These are phyloP conservation scores for Euphydryas editha DNA, from an alignment of 2,888 invertebrate genomes.

Conservation along the genomic window DNA sequence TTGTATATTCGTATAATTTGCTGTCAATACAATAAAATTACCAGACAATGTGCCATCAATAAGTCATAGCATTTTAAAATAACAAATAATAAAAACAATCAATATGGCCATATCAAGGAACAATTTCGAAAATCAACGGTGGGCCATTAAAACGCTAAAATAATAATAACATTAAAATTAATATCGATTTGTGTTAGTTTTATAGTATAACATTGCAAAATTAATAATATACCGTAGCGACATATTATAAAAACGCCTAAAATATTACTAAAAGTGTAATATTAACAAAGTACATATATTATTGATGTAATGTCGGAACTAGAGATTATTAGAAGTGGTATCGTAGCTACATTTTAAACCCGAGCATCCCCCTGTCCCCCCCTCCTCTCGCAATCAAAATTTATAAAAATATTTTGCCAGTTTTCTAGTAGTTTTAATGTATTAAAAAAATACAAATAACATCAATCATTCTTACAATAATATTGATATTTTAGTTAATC, in stretches of 20 bases:
- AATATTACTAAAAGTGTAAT: not conserved
- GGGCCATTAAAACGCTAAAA: slow-evolving; percentile 16
- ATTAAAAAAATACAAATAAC: too few relatives aligned
- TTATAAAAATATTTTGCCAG: too few relatives aligned
- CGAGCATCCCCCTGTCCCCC: too few relatives aligned
- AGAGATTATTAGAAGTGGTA: not conserved
- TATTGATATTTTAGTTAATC: too few relatives aligned
- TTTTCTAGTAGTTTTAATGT: too few relatives aligned
- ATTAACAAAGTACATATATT: not conserved
- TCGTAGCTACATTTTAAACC: too few relatives aligned
- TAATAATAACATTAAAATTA: not conserved
- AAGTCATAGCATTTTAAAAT: slow-evolving; percentile 3
- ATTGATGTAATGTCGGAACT: not conserved
- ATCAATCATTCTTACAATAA: too few relatives aligned
- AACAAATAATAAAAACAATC: slow-evolving; percentile 10
- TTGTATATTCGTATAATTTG: not conserved
- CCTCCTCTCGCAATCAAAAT: too few relatives aligned
- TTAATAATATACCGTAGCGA: not conserved
- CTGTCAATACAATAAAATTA: not conserved
- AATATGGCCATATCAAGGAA: slow-evolving; percentile 24
- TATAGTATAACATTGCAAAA: not conserved
- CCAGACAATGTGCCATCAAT: not conserved
- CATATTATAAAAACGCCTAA: not conserved
- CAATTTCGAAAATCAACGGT: slow-evolving; percentile 25
- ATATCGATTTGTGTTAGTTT: not conserved